These are phyloP conservation scores for Sycophaga agraensis DNA, from an alignment of 1,140 invertebrate species.

Conservation along the genomic window DNA sequence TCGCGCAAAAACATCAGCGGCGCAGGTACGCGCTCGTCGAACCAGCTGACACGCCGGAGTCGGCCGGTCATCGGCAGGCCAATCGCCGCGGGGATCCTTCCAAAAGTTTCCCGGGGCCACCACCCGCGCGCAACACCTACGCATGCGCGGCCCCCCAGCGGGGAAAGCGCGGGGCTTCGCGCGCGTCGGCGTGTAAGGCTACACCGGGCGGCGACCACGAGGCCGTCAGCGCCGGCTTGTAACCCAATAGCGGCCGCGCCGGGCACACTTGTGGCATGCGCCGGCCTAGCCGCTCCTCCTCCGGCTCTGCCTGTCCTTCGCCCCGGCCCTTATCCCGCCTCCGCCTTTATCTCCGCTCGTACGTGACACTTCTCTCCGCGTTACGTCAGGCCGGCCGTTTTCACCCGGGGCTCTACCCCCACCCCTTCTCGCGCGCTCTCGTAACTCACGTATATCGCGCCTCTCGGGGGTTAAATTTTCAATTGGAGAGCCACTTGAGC, in stretches of 20 bases:
- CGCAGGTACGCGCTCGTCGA: too few species aligned
- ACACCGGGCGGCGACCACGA: constrained; percentile 29
- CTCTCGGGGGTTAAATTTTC: neutral
- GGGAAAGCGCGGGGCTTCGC: constrained; percentile 30
- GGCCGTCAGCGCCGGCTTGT: constrained; percentile 24
- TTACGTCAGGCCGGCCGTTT: constrained; percentile 5
- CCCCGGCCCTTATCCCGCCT: constrained; percentile 22
- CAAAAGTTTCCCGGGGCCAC: too few species aligned
- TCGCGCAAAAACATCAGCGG: too few species aligned
- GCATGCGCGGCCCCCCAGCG: neutral
- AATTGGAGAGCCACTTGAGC: too few species aligned
- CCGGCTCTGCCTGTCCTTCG: neutral
- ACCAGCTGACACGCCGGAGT: too few species aligned
- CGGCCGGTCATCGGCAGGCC: too few species aligned
- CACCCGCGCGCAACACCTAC: too few species aligned
- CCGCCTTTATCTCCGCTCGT: neutral
- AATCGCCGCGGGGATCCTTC: too few species aligned
- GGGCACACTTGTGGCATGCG: constrained; percentile 53
- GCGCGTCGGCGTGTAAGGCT: constrained; percentile 40
- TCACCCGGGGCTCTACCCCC: neutral
- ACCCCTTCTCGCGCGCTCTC: neutral
- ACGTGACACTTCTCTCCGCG: constrained; percentile 24
- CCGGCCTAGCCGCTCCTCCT: constrained; percentile 37
- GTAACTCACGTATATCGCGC: neutral
- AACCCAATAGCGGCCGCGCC: constrained; percentile 46